Conservation (phyloP, 2,888 invertebrate genomes). For the Agapostemon virescens region DNA sequence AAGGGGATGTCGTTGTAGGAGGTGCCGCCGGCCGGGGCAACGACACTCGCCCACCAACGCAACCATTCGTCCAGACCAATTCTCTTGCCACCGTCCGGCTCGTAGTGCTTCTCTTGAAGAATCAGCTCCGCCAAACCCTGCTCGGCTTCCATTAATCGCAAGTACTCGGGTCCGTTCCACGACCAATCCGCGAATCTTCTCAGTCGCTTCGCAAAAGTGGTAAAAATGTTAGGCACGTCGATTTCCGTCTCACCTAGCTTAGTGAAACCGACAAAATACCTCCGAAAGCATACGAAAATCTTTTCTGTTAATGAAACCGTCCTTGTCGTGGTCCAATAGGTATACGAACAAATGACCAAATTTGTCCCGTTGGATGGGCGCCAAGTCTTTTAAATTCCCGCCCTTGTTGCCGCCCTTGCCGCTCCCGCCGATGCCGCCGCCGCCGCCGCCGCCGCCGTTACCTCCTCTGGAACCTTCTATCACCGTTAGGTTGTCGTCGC, state of each 20-base stretch:
- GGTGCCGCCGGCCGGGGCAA: constrained; percentile 79
- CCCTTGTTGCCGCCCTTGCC: constrained; percentile 19
- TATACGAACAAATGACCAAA: constrained; percentile 87
- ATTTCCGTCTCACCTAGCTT: not conserved
- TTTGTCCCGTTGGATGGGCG: constrained; percentile 86
- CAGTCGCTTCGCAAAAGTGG: constrained; percentile 79
- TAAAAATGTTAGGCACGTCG: not conserved
- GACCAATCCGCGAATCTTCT: constrained; percentile 90
- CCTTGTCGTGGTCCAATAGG: constrained; percentile 87
- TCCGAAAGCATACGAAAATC: constrained; percentile 87
- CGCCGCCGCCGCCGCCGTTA: too few relatives aligned
- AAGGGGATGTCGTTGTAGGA: constrained; percentile 85
- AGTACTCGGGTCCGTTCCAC: constrained; percentile 87
- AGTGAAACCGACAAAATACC: constrained; percentile 77
- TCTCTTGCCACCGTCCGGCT: constrained; percentile 40
- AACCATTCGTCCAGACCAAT: constrained; percentile 87
- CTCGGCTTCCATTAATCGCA: constrained; percentile 87
- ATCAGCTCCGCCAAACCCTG: constrained; percentile 87
- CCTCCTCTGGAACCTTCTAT: constrained; percentile 48
- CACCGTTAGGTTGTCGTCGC: constrained; percentile 81
- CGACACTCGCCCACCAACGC: constrained; percentile 85
- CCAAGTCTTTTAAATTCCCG: constrained; percentile 78
- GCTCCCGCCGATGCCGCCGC: too few relatives aligned
- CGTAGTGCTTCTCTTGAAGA: constrained; percentile 80
- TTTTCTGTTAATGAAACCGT: constrained; percentile 86